These are phyloP conservation scores for Onychostruthus taczanowskii DNA, from an alignment of 2,113 vertebrate genomes.

Conservation along the genomic window DNA sequence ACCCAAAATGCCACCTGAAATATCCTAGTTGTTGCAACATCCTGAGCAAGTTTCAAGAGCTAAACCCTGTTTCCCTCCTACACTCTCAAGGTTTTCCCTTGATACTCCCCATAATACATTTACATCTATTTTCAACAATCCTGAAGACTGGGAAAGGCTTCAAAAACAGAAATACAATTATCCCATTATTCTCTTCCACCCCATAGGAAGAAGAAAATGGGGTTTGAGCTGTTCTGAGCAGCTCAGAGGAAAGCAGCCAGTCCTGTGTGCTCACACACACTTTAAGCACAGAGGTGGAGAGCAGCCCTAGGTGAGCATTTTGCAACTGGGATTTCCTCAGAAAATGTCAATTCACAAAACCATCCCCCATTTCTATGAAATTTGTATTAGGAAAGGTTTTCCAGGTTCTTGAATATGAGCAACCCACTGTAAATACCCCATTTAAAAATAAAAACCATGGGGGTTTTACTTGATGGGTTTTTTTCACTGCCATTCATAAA, in stretches of 20 bases:
- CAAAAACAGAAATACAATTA: background rate
- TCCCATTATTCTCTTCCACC: background rate
- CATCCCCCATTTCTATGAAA: background rate
- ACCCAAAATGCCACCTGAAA: background rate
- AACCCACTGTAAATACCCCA: background rate
- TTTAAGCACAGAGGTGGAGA: background rate
- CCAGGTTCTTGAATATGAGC: background rate
- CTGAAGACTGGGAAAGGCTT: background rate
- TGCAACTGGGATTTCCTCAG: background rate
- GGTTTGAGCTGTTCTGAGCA: background rate
- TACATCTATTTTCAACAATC: background rate
- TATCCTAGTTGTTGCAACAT: background rate
- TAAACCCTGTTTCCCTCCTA: background rate
- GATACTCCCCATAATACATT: background rate
- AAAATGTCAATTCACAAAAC: background rate
- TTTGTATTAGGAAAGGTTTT: background rate
- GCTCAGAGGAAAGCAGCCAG: background rate
- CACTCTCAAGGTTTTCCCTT: background rate
- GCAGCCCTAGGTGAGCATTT: background rate
- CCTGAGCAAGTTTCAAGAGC: background rate
- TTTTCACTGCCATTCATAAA: background rate
- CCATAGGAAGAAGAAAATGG: background rate
- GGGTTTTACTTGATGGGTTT: background rate
- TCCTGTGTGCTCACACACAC: background rate
- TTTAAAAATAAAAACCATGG: background rate